Base-by-base conservation (phyloP, 2,113 vertebrate genomes). In the Aix galericulata region DNA sequence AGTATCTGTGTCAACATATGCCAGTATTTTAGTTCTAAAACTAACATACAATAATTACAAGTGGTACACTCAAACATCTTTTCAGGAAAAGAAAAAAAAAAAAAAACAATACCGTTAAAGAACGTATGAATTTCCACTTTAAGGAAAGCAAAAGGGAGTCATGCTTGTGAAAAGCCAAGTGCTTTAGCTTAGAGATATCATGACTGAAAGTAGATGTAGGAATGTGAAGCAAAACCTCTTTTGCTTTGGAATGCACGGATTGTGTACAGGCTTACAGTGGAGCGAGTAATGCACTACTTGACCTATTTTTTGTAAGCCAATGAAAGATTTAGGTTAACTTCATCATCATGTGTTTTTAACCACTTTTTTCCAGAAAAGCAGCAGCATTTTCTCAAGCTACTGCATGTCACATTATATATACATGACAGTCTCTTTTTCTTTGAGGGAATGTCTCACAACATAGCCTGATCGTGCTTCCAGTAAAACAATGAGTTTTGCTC, bases 321-420 rank as follows among this genome's bases (percentile, higher is more conserved):
- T 96, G 94, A 95, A 96, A 95, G 93, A 96, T 97, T 92, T 97
- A 97, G 95, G 95, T 95, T 93, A 97, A 95, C 92, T 96, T 97
- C 92, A 85, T 89, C 80, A 48, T 94, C 92, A 4, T 95, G 92
- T 91, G 86, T 94, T 97, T 96, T 96, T 96, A 97, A 96, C 94
- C 94, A 80, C 92, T 95, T 95, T 96, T 87, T 92, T 91, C 59
- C 94, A 96, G 91, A 92, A 80, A 56, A 10, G 6, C 77, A 94
- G 86, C 83, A 87, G 81, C 55, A 2, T 94, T 93, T 93, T 82
- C 83, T 79, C 78, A 82, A 88, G 90, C 68, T 60, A 11, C 21
- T 44, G 42, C 48, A 7, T 71, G 44, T 87, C 77, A 81, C 42
- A 50, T 23, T 76, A 29, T 76, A 73, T 91, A 29, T 42, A 50